A percentile compares a stretch with the other conserved stretches of the same genome.
phyloP scores from a whole-genome alignment of 2,888 invertebrate species.

The Drosophila rellima region DNA sequence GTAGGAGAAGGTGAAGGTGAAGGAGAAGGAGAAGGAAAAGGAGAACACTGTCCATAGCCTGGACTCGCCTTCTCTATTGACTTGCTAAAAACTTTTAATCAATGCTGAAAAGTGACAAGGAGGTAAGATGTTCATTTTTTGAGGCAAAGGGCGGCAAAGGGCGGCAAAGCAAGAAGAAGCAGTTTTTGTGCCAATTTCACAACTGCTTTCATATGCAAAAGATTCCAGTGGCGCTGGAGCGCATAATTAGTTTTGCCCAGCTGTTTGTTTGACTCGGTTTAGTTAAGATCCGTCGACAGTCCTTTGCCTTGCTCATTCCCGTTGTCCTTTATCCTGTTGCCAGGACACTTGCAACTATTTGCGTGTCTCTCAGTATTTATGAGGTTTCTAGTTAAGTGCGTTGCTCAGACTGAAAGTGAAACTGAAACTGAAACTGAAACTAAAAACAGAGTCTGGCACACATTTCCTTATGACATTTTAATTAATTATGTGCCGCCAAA shows the following conservation, averaged over 20 bases:
- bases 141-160: neutral
- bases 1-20: neutral
- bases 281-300: conserved; percentile 23
- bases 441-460: neutral
- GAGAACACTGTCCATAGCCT: neutral
- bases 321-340: conserved; percentile 5
- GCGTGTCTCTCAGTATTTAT: conserved; percentile 12
- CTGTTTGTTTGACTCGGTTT: conserved; percentile 29
- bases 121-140: conserved; percentile 1
- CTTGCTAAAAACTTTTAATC: conserved; percentile 74
- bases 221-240: conserved; percentile 67
- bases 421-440: neutral
- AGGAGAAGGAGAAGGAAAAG: neutral
- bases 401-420: neutral
- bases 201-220: conserved; percentile 78
- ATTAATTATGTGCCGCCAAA: conserved; percentile 67
- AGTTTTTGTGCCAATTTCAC: conserved; percentile 60
- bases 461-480: conserved; percentile 61
- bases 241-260: conserved; percentile 74
- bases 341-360: conserved; percentile 17
- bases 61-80: conserved; percentile 55
- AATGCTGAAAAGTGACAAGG: conserved; percentile 51
- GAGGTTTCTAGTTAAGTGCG: conserved; percentile 16
- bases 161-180: neutral
- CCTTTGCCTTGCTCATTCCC: too few relatives aligned